Conservation (phyloP, 1,140 invertebrate genomes). For the Apis florea region DNA sequence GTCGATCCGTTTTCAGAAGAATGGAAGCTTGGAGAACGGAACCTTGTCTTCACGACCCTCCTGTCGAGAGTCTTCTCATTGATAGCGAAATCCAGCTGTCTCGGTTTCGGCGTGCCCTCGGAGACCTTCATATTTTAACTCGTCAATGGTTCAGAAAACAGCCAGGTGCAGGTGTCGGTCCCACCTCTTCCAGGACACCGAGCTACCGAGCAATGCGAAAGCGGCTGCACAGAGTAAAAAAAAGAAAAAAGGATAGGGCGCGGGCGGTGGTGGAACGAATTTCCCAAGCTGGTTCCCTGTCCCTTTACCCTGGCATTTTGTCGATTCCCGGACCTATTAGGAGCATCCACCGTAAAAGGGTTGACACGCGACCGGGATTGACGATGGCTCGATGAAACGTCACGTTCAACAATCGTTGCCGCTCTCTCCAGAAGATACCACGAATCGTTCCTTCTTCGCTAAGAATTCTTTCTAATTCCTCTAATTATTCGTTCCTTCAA, state of each 20-base stretch:
- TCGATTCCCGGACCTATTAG: slow-evolving; percentile 56
- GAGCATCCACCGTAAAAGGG: slow-evolving; percentile 65
- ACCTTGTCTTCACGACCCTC: slow-evolving; percentile 12
- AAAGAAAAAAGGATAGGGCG: slow-evolving; percentile 6
- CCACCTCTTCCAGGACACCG: slow-evolving; percentile 44
- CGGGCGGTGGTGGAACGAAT: slow-evolving; percentile 54
- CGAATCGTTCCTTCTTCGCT: background rate
- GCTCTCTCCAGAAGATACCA: background rate
- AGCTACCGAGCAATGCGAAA: slow-evolving; percentile 43
- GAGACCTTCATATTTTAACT: slow-evolving; percentile 73
- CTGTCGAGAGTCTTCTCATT: slow-evolving; percentile 46
- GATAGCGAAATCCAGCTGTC: slow-evolving; percentile 71
- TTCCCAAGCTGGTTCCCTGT: slow-evolving; percentile 44
- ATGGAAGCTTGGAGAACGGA: slow-evolving; percentile 25
- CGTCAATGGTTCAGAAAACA: slow-evolving; percentile 68
- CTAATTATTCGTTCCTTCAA: background rate
- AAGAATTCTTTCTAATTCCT: background rate
- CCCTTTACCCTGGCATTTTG: slow-evolving; percentile 21
- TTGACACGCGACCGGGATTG: slow-evolving; percentile 72
- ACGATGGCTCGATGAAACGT: slow-evolving; percentile 45
- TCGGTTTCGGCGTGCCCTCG: slow-evolving; percentile 42
- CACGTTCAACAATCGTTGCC: no score
- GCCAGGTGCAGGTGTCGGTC: slow-evolving; percentile 70
- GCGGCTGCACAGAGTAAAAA: slow-evolving; percentile 10
- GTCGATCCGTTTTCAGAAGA: slow-evolving; percentile 43